Evolutionary conservation across 2,888 invertebrate species (phyloP).

Genomic region (Plagiodera versicolora): DNA sequence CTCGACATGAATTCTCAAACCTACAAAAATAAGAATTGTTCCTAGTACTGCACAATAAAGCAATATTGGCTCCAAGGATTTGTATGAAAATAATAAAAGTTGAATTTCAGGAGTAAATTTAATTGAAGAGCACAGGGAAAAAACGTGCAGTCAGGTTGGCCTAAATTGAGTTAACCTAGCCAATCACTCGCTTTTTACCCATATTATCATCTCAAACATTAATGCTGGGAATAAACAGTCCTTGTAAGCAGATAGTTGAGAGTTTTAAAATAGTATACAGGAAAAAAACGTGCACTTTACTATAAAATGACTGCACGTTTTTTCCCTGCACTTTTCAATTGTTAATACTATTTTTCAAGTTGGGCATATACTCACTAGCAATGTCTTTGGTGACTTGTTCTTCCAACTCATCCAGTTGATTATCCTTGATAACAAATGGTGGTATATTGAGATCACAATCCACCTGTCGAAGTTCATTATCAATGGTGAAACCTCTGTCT

Average conservation of each 20-base stretch:
- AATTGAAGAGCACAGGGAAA: background rate
- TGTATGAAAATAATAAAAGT: too few species aligned
- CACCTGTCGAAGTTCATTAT: background rate
- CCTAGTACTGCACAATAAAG: too few species aligned
- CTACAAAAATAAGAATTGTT: background rate
- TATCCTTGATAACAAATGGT: background rate
- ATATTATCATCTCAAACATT: constrained; percentile 1
- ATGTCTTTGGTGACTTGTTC: constrained; percentile 5
- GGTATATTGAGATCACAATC: constrained; percentile 11
- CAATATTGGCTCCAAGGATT: too few species aligned
- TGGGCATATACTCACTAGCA: constrained; percentile 4
- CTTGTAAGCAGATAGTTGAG: background rate
- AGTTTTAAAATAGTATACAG: background rate
- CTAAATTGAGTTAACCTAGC: constrained; percentile 1
- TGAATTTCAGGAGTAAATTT: background rate
- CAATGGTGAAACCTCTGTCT: constrained; percentile 10
- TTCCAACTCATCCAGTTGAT: background rate
- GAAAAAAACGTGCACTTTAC: constrained; percentile 4
- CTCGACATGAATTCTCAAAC: constrained; percentile 6
- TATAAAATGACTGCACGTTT: too few species aligned
- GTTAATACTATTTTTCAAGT: background rate
- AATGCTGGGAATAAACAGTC: background rate
- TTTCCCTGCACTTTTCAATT: too few species aligned
- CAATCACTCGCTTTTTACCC: background rate
- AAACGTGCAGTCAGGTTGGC: too few species aligned